phyloP scores from a whole-genome alignment of 2,888 invertebrate genomes.

The Harpalus rubripes region DNA sequence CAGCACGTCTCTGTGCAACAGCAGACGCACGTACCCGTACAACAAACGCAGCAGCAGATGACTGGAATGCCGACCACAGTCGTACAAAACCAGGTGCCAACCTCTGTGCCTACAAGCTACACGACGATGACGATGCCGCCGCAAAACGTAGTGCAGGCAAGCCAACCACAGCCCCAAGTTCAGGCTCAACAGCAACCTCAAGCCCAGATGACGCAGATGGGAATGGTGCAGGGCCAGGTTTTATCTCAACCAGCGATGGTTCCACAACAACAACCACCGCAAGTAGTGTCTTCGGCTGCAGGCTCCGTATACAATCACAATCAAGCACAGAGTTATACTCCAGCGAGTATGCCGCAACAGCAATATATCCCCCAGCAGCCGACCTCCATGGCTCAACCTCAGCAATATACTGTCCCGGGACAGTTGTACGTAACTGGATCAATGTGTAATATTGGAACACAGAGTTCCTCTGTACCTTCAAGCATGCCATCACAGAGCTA shows the following conservation, averaged over 20 bases:
- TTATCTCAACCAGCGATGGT: slow-evolving; percentile 3
- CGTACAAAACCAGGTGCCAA: slow-evolving; percentile 56
- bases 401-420: slow-evolving; percentile 17
- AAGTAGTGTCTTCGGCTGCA: slow-evolving; percentile 42
- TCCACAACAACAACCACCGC: slow-evolving; percentile 19
- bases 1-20: slow-evolving; percentile 62
- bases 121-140: slow-evolving; percentile 61
- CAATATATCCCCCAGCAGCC: slow-evolving; percentile 16
- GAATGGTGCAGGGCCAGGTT: slow-evolving; percentile 1
- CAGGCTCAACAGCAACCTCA: slow-evolving; percentile 44
- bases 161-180: slow-evolving; percentile 31
- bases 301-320: slow-evolving; percentile 44
- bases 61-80: slow-evolving; percentile 27
- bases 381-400: slow-evolving; percentile 31
- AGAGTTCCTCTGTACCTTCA: not conserved
- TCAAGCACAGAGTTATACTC: slow-evolving; percentile 40
- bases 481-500: slow-evolving; percentile 53
- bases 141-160: slow-evolving; percentile 35
- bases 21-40: slow-evolving; percentile 54
- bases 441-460: slow-evolving; percentile 9
- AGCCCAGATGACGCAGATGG: slow-evolving; percentile 41
- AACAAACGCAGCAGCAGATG: slow-evolving; percentile 68
- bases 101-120: slow-evolving; percentile 16
- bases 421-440: slow-evolving; percentile 21
- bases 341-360: slow-evolving; percentile 28